Percentiles rank a stretch among this genome's conserved stretches.
phyloP scores from a whole-genome alignment of 2,888 invertebrate species.

The Bellardia bayeri region DNA sequence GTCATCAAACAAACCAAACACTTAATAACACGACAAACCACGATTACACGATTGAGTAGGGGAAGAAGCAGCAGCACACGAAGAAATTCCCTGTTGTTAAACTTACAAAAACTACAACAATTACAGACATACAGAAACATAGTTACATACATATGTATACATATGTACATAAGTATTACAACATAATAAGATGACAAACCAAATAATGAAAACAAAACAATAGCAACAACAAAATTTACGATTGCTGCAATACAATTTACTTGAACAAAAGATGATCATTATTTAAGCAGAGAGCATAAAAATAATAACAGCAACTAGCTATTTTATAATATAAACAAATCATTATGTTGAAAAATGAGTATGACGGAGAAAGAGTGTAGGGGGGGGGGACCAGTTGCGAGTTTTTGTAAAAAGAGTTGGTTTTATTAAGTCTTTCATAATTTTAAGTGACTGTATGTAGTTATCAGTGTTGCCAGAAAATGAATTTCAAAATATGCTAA shows the following conservation, averaged over 20 bases:
- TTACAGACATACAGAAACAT: conserved; percentile 20
- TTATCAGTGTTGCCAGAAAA: too few species aligned
- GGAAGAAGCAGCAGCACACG: conserved; percentile 40
- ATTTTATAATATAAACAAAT: conserved; percentile 13
- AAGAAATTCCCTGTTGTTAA: conserved; percentile 57
- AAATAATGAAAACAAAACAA: conserved; percentile 27
- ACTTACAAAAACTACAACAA: conserved; percentile 10
- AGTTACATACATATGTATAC: conserved; percentile 69
- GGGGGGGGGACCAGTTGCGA: not conserved
- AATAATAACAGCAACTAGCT: not conserved
- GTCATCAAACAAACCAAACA: conserved; percentile 62
- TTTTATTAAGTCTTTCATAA: conserved; percentile 64
- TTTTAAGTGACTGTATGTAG: conserved; percentile 2
- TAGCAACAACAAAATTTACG: conserved; percentile 48
- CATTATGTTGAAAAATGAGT: not conserved
- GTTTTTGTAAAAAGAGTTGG: not conserved
- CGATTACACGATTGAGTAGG: conserved; percentile 31
- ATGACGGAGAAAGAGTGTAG: not conserved
- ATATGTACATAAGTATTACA: conserved; percentile 65
- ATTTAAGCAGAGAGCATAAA: conserved; percentile 3
- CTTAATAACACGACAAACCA: conserved; percentile 58
- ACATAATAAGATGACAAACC: conserved; percentile 69
- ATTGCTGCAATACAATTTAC: conserved; percentile 55
- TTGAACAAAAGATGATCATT: conserved; percentile 61
- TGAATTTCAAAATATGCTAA: too few species aligned